Evolutionary conservation across 2,797 vertebrate genomes (phyloP), one percentile per base, ranked within the genome.

Genomic region (Ctenosaura bakeri): DNA sequence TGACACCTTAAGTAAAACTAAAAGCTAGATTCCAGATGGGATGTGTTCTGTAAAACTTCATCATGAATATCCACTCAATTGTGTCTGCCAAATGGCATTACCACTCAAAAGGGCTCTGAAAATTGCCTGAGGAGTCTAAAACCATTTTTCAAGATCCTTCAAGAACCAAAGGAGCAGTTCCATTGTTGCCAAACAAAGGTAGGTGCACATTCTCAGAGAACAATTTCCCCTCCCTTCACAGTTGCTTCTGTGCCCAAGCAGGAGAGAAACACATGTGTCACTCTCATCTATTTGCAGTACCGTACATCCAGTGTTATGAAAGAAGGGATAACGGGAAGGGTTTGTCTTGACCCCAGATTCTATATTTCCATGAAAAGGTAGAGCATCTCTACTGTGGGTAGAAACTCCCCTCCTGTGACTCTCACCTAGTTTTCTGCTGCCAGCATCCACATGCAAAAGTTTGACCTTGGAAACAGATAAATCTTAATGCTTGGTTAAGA

Each of bases 401-500:
- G 59, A 66, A 42, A 71, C 6, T 10, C 4, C 3, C 14, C 10
- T 10, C 18, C 38, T n/a, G 26, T 2, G 22, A 9, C 4, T 26
- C 9, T 73, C 50, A n/a, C 42, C 26, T 29, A 50, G 12, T 84
- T 32, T 73, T 50, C 66, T 50, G 35, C 32, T 22, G 9, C 26
- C 32, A 52, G 24, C 46, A 52, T 12, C 50, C 16, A 74, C 69
- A 62, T 74, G 46, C 20, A 35, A 14, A 71, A 10, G 26, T 69
- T 32, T 18, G 32, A 85, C 42, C 50, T 73, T 54, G 52, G 50
- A 74, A 74, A 56, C 5, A 35, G 22, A 86, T 74, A 35, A 20
- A 54, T 38, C 50, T 86, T 10, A n/a, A n/a, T 56, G 20, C 71
- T 56, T 86, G 69, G 10, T 74, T 85, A 74, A 86, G 84, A 74